Percentiles rank a stretch among this genome's conserved stretches.
Conservation (phyloP, 2,888 invertebrate genomes). For the Chymomyza procnemis region DNA sequence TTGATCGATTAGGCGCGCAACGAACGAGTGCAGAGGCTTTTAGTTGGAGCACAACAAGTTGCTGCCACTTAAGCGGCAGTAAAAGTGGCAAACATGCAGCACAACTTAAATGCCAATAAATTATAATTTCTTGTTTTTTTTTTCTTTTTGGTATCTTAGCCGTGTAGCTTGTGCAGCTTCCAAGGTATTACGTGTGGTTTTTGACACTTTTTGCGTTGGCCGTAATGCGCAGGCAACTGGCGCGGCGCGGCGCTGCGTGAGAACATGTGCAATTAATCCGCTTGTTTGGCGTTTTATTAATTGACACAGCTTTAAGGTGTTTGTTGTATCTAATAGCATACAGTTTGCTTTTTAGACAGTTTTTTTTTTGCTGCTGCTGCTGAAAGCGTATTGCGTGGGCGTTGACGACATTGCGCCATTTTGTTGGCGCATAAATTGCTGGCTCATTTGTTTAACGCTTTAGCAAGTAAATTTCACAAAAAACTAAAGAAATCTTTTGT, state of each 20-base stretch:
- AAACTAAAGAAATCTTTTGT: slow-evolving; percentile 39
- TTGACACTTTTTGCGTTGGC: slow-evolving; percentile 28
- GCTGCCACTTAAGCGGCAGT: slow-evolving; percentile 31
- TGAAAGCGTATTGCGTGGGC: neutral
- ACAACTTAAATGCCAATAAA: slow-evolving; percentile 70
- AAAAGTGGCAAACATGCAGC: slow-evolving; percentile 19
- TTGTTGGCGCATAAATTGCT: neutral
- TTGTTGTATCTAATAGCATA: slow-evolving; percentile 4
- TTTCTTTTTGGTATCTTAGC: too few species aligned
- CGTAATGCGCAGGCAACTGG: neutral
- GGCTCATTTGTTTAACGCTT: neutral
- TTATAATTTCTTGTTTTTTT: slow-evolving; percentile 72
- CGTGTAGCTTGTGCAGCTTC: too few species aligned
- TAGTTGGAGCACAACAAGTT: slow-evolving; percentile 41
- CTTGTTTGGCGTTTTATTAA: slow-evolving; percentile 65
- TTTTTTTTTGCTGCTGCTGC: neutral
- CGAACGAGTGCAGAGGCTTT: slow-evolving; percentile 57
- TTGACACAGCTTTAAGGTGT: slow-evolving; percentile 57
- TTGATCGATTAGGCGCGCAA: slow-evolving; percentile 67
- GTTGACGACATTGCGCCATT: slow-evolving; percentile 4
- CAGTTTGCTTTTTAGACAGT: neutral
- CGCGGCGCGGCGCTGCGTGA: slow-evolving; percentile 15
- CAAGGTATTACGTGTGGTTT: slow-evolving; percentile 20
- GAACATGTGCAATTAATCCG: slow-evolving; percentile 75
- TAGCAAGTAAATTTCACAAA: slow-evolving; percentile 24